Percentiles rank a stretch among this genome's conserved stretches.
These are phyloP conservation scores for Ondatra zibethicus DNA, from an alignment of 2,113 vertebrate species.

Conservation along the genomic window DNA sequence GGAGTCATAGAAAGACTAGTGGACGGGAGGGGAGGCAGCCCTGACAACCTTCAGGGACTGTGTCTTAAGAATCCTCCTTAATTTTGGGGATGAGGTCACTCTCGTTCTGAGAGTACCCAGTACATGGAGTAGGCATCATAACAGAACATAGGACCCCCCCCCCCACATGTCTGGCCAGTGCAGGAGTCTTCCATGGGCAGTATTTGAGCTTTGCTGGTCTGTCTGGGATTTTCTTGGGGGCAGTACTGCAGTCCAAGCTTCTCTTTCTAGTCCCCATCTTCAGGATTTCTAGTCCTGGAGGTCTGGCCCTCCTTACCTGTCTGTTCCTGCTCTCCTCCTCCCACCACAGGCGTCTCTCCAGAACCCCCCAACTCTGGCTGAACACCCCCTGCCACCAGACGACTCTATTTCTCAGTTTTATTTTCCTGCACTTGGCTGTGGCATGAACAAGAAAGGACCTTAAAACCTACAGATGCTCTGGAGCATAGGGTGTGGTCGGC, in stretches of 20 bases:
- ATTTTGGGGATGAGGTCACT: neutral
- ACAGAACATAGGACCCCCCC: no score
- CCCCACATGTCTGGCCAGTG: neutral
- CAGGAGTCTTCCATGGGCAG: neutral
- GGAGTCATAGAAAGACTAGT: neutral
- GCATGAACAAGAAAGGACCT: neutral
- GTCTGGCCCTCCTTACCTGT: neutral
- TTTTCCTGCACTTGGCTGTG: neutral
- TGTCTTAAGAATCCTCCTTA: neutral
- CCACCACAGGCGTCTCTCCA: neutral
- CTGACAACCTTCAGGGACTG: neutral
- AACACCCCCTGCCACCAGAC: neutral
- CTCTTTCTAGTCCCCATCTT: neutral
- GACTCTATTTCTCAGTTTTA: neutral
- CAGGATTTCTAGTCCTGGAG: neutral
- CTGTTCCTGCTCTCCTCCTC: neutral
- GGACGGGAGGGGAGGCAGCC: no score
- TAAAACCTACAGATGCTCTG: rapidly evolving
- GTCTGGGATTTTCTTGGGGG: neutral
- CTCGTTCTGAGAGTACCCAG: neutral
- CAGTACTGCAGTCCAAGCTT: neutral
- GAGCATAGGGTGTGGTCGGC: neutral
- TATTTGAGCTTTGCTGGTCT: neutral
- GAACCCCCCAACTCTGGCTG: neutral
- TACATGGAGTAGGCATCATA: no score